Conservation (phyloP, 1,140 invertebrate species). For the Nymphalis io region DNA sequence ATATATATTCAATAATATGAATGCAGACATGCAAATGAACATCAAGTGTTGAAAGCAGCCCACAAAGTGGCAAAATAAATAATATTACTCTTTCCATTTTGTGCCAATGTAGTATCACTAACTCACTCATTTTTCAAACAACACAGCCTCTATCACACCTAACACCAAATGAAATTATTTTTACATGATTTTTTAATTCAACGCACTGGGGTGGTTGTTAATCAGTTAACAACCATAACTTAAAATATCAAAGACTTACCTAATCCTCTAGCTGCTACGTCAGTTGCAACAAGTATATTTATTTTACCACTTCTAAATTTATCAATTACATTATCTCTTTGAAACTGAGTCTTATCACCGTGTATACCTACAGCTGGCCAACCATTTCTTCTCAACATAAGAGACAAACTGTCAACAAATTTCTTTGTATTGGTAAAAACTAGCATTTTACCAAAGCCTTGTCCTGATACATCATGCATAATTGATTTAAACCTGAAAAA, state of each 20-base stretch:
- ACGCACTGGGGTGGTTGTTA: no score
- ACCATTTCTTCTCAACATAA: slow-evolving; percentile 84
- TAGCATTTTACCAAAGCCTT: slow-evolving; percentile 87
- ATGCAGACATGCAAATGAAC: no score
- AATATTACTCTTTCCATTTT: no score
- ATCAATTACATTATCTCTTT: slow-evolving; percentile 82
- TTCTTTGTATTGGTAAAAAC: slow-evolving; percentile 95
- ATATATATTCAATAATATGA: no score
- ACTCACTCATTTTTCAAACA: no score
- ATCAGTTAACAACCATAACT: no score
- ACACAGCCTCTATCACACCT: no score
- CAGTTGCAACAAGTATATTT: slow-evolving; percentile 87
- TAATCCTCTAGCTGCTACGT: slow-evolving; percentile 90
- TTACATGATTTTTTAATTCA: no score
- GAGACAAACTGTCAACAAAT: slow-evolving; percentile 87
- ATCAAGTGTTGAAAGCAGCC: no score
- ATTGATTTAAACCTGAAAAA: slow-evolving; percentile 84
- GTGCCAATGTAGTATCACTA: no score
- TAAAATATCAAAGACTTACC: slow-evolving; percentile 74
- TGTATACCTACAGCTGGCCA: slow-evolving; percentile 86
- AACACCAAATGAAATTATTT: no score
- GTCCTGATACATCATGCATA: slow-evolving; percentile 86
- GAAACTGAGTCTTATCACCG: slow-evolving; percentile 87
- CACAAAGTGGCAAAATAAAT: no score
- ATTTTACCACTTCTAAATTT: slow-evolving; percentile 60